Base-by-base conservation (phyloP, 1,140 invertebrate species). In the Ephestia elutella region DNA sequence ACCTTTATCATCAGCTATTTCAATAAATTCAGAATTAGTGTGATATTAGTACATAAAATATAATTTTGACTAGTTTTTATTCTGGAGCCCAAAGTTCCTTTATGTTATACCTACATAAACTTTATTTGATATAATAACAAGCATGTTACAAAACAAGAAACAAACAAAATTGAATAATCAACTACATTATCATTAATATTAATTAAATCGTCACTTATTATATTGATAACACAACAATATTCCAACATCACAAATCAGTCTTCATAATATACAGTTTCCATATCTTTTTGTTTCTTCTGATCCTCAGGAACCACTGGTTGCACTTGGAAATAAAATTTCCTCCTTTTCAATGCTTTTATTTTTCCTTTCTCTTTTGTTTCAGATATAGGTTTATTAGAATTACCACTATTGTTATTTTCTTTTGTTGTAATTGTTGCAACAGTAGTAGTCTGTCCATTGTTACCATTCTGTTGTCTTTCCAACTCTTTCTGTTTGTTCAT, bases 251-350 rank as follows among this genome's bases (percentile, higher is more conserved):
- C 13, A 44, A n/a, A 44, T 44, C n/a, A 44, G 15, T 44, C 38
- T 44, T 44, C 38, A 15, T 44, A 44, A 17, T 15, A 44, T 1
- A 44, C 38, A 44, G n/a, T 44, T 17, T 44, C 38, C 2, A 44
- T 3, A 15, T n/a, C 38, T 15, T n/a, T 15, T 4, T 15, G 10
- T 15, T 44, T 44, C n/a, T 44, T 44, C 38, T 15, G 3, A 44
- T 32, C 30, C 13, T 57, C 59, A 5, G 75, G 75, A 20, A 59
- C 21, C 5, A 78, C 66, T 17, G 75, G 72, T 53, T 63, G 48
- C 0, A 66, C 69, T 66, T 72, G 71, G 57, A 66, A 67, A 28
- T 65, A 62, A 50, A 74, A 70, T 49, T 69, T 74, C 21, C 49
- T 59, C 30, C 59, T 63, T 25, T 44, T 68, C 19, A 71, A 11